A percentile compares a stretch with the other conserved stretches of the same genome.
Conservation (phyloP, 2,888 invertebrate species). For the Drosophila algonquin region DNA sequence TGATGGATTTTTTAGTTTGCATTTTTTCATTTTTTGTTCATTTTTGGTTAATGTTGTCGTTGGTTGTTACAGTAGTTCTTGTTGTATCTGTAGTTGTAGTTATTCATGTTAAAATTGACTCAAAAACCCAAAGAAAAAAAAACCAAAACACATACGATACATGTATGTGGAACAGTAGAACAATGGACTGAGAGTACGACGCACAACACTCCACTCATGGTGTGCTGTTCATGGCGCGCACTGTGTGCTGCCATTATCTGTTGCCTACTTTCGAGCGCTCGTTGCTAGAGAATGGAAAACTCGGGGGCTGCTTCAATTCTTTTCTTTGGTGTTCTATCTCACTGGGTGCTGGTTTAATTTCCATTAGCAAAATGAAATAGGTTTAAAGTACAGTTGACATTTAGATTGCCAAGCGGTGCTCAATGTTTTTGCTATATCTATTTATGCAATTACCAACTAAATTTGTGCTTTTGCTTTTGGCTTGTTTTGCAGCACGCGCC, state of each 20-base stretch:
- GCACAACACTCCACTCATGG: no score
- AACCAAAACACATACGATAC: not conserved
- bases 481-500: conserved; percentile 65
- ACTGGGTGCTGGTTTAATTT: conserved; percentile 56
- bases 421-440: conserved; percentile 23
- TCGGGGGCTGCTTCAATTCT: not conserved
- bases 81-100: conserved; percentile 26
- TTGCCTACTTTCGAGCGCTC: conserved; percentile 31
- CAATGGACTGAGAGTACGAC: conserved; percentile 14
- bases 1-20: conserved; percentile 64
- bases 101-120: conserved; percentile 20
- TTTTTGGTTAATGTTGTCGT: conserved; percentile 40
- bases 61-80: conserved; percentile 33
- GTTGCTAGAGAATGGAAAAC: not conserved
- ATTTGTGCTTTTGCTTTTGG: conserved; percentile 46
- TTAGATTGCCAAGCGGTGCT: conserved; percentile 53
- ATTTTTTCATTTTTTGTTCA: conserved; percentile 24
- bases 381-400: conserved; percentile 50
- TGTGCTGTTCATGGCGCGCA: not conserved
- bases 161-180: conserved; percentile 41
- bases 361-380: conserved; percentile 68
- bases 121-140: conserved; percentile 44
- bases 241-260: conserved; percentile 34
- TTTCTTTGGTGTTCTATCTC: conserved; percentile 3
- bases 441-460: conserved; percentile 28